These are phyloP conservation scores for Stegophylla sp. DNA, from an alignment of 2,888 invertebrate species.

Conservation along the genomic window DNA sequence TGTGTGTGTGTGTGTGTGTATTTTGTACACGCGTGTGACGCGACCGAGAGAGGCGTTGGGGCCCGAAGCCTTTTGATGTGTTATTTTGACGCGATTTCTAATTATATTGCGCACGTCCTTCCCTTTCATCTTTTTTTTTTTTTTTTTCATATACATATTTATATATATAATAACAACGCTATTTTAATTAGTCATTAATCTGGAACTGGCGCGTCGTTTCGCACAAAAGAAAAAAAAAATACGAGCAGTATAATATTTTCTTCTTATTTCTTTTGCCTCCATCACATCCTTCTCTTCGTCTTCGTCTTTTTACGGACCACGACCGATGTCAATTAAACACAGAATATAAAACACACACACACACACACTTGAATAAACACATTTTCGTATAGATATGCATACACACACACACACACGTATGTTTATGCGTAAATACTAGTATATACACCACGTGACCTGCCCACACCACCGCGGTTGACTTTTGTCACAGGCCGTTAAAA, in stretches of 20 bases:
- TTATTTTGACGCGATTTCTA: slow-evolving; percentile 56
- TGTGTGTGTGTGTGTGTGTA: not conserved
- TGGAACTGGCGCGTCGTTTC: slow-evolving; percentile 53
- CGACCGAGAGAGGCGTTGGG: slow-evolving; percentile 30
- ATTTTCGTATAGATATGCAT: not conserved
- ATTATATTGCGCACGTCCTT: slow-evolving; percentile 31
- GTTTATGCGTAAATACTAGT: not conserved
- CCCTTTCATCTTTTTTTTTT: slow-evolving; percentile 50
- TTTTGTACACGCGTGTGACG: not conserved
- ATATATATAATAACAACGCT: slow-evolving; percentile 29
- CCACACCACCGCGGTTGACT: slow-evolving; percentile 17
- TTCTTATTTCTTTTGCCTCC: not conserved
- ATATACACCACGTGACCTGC: not conserved
- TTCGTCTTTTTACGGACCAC: slow-evolving; percentile 43
- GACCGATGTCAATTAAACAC: slow-evolving; percentile 47
- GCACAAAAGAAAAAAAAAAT: slow-evolving; percentile 54
- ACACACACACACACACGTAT: not conserved
- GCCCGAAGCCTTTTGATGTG: slow-evolving; percentile 47
- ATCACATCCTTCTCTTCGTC: not conserved
- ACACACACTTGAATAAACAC: not conserved
- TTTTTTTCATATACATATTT: not conserved
- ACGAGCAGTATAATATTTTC: not conserved
- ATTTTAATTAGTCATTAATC: slow-evolving; percentile 58
- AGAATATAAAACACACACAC: not conserved
- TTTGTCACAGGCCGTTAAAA: slow-evolving; percentile 48